Base-by-base conservation (phyloP, 2,113 vertebrate genomes). In the Cochlearius cochlearius region DNA sequence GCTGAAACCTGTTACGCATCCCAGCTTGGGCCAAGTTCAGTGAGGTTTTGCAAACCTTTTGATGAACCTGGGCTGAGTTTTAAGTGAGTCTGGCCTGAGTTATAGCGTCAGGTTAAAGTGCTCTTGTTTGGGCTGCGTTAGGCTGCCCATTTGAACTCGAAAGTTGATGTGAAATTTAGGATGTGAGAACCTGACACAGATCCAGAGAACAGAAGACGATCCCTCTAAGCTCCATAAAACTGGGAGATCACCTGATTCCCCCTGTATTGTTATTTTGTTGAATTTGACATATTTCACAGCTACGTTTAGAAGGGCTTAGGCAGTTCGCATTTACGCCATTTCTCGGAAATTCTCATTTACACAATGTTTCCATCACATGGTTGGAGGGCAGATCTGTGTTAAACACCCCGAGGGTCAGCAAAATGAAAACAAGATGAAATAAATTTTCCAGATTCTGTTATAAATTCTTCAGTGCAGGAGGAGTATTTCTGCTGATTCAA, bases 21-120 rank as follows among this genome's bases (percentile, higher is more conserved):
- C 63, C 55, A 79, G 1, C 60, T 38, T 62, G 18, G 43, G 50
- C 92, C 76, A 76, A 59, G 72, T 63, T 89, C 6, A 11, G 0
- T 2, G 58, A 91, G 85, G 66, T 50, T 96, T 97, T 76, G 66
- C 50, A 89, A 96, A 90, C 32, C 64, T 83, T 86, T 66, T 84
- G 82, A 76, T 88, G 87, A 94, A 94, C 81, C 53, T 90, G 80
- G 77, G 68, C 86, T 91, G 81, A 86, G 47, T 79, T 95, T 82
- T 93, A 38, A 85, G 53, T 0, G 7, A 84, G 75, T 73, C 64
- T 86, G 91, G 73, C 45, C 59, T 7, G 58, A 91, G 62, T 96
- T 95, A 97, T 20, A 58, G 27, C 63, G 27, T 80, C 88, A 89
- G 80, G 90, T 96, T 84, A 91, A 94, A 97, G 34, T 34, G 68